phyloP scores from a whole-genome alignment of 2,888 invertebrate species.

The Therioaphis trifolii region DNA sequence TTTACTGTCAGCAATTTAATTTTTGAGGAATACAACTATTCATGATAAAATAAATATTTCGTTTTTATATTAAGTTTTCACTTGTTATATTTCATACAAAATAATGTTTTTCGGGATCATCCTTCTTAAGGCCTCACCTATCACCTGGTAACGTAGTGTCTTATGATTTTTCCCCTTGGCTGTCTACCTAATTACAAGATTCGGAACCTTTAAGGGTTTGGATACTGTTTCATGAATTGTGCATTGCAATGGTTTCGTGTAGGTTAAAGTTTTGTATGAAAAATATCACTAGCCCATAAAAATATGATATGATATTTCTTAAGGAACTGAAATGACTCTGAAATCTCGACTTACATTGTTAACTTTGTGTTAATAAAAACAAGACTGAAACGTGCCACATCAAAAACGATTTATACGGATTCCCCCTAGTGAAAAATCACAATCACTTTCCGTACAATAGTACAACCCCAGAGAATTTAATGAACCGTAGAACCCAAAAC shows the following conservation, averaged over 20 bases:
- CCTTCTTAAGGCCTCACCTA: constrained; percentile 32
- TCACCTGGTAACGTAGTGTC: constrained; percentile 23
- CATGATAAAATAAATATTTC: too few relatives aligned
- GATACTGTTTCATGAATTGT: constrained; percentile 46
- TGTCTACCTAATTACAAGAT: constrained; percentile 31
- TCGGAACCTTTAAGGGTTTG: constrained; percentile 35
- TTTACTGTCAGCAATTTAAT: too few relatives aligned
- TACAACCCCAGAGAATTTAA: constrained; percentile 36
- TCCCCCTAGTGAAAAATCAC: constrained; percentile 50
- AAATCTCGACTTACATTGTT: constrained; percentile 61
- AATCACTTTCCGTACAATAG: neutral
- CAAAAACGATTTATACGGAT: constrained; percentile 58
- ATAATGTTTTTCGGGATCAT: neutral
- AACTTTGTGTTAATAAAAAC: constrained; percentile 29
- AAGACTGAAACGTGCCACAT: constrained; percentile 29
- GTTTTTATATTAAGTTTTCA: neutral
- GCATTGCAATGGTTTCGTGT: constrained; percentile 57
- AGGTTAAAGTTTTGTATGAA: constrained; percentile 39
- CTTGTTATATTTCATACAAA: constrained; percentile 15
- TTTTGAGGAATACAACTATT: too few relatives aligned
- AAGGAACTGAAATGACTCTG: constrained; percentile 40
- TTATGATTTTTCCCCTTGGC: constrained; percentile 3
- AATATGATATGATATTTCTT: constrained; percentile 37
- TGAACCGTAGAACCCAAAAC: constrained; percentile 47
- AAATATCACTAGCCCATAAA: constrained; percentile 35